Conservation (phyloP, 2,113 vertebrate genomes). For the Rhynchopsitta pachyrhyncha region DNA sequence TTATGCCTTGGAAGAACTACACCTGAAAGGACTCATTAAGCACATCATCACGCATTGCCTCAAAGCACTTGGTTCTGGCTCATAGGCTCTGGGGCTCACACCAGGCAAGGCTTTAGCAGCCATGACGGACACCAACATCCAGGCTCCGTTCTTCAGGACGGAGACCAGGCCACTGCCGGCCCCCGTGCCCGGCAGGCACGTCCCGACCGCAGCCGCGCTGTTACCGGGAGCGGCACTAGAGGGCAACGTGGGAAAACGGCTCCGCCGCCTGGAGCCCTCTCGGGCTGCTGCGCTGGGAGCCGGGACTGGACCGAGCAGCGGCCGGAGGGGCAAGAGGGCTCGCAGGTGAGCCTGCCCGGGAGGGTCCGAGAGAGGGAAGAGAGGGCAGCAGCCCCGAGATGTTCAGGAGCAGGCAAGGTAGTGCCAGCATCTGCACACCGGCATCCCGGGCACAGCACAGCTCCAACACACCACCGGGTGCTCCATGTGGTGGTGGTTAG, state of each 20-base stretch:
- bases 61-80: background rate
- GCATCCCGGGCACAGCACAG: rapidly evolving
- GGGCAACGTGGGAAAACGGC: slow-evolving; percentile 39
- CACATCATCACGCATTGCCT: rapidly evolving
- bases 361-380: background rate
- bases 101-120: background rate
- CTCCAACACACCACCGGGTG: rapidly evolving
- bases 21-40: background rate
- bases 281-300: background rate
- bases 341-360: background rate
- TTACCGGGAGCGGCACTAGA: slow-evolving; percentile 35
- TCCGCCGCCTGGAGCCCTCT: background rate
- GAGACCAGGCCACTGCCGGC: rapidly evolving
- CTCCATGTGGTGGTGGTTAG: rapidly evolving
- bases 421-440: background rate
- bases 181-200: background rate
- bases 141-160: background rate
- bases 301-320: rapidly evolving
- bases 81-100: rapidly evolving
- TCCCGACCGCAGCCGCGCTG: background rate
- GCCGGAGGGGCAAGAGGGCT: too few species aligned
- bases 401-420: background rate
- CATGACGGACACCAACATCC: rapidly evolving
- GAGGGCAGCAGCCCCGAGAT: background rate
- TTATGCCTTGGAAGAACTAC: background rate